phyloP scores from a whole-genome alignment of 2,113 vertebrate genomes.

The Bombycilla garrulus region DNA sequence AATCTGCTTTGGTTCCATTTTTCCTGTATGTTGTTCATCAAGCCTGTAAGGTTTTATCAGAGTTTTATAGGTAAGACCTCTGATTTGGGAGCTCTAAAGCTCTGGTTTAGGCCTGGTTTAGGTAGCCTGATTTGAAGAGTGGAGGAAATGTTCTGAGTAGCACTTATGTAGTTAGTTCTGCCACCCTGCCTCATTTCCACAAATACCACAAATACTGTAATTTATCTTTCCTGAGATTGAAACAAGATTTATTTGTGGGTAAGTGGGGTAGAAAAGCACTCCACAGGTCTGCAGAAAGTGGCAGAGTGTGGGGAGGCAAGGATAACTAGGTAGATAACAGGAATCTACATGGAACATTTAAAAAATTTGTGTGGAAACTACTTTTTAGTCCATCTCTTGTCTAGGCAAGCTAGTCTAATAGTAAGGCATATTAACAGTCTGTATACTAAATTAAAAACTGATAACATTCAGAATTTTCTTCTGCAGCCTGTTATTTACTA shows the following conservation, averaged over 20 bases:
- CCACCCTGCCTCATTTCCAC: background rate
- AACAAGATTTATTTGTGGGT: background rate
- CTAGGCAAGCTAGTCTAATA: background rate
- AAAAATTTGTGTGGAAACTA: background rate
- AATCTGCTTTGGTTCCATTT: background rate
- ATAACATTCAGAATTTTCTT: conserved; percentile 55
- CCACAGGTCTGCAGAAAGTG: background rate
- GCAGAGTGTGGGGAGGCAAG: background rate
- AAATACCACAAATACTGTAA: background rate
- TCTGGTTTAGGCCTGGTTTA: background rate
- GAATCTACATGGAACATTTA: background rate
- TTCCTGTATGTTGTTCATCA: fast-evolving
- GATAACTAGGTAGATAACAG: background rate
- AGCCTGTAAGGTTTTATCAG: background rate
- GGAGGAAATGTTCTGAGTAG: background rate
- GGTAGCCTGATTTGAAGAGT: background rate
- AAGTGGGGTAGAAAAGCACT: background rate
- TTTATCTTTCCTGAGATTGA: background rate
- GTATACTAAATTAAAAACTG: conserved; percentile 45
- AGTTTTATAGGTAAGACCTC: background rate
- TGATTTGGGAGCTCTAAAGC: background rate
- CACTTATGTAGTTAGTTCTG: background rate
- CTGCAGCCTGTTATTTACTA: conserved; percentile 97
- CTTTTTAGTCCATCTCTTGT: background rate
- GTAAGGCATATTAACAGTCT: background rate